Percentiles rank a stretch among this genome's conserved stretches.
Evolutionary conservation across 2,888 invertebrate species (phyloP).

Genomic region (Tinea semifulvella): DNA sequence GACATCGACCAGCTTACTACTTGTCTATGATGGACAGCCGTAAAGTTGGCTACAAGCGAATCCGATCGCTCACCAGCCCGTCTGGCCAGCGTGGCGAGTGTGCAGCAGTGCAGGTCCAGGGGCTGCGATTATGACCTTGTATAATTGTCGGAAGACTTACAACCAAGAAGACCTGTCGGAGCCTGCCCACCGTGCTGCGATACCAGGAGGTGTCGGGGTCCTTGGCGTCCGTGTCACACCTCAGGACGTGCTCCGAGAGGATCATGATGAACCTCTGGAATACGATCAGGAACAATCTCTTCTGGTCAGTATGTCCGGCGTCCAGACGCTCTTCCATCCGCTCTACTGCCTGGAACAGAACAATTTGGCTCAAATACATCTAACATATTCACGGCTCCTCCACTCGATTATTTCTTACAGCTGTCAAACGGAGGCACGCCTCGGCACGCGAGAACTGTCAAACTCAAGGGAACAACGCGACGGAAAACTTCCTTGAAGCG

Average conservation of each 20-base stretch:
- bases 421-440: too few species aligned
- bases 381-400: too few species aligned
- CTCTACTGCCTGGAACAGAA: conserved; percentile 82
- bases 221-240: conserved; percentile 91
- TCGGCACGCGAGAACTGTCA: too few species aligned
- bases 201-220: conserved; percentile 97
- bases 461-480: too few species aligned
- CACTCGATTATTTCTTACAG: too few species aligned
- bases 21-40: not conserved
- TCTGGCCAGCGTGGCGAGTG: too few species aligned
- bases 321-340: conserved; percentile 96
- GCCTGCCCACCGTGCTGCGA: conserved; percentile 91
- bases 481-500: too few species aligned
- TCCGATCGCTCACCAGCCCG: too few species aligned
- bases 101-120: too few species aligned
- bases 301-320: conserved; percentile 95
- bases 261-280: conserved; percentile 99
- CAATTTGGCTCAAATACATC: too few species aligned
- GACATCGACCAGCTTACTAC: too few species aligned
- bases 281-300: conserved; percentile 94
- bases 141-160: conserved; percentile 56
- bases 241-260: conserved; percentile 92
- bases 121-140: not conserved
- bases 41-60: too few species aligned
- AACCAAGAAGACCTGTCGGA: conserved; percentile 93